Base-by-base conservation (phyloP, 2,888 invertebrate genomes). In the Lepidochitona cinerea region DNA sequence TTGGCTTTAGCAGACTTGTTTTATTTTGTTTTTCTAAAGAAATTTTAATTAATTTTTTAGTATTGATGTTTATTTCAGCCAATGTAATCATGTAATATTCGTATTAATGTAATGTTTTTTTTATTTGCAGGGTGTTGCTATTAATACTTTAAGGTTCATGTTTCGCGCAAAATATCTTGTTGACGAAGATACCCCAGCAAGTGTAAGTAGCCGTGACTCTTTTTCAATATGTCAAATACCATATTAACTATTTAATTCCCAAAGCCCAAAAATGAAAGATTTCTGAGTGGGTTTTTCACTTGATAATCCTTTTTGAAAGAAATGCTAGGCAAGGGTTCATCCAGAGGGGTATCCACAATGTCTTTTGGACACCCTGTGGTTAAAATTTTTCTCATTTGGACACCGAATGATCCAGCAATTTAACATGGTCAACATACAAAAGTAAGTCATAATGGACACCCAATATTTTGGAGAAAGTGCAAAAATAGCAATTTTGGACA, bases 111-210 rank as follows among this genome's bases (percentile, higher is more conserved):
- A 41, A 41, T 41, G 41, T 41, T 41, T 18, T 12, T 41, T 41
- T 41, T 41, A 41, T 41, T 18, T 41, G 41, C 90, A 96, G 96
- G 96, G 96, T 85, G 92, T 96, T 83, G 96, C 96, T 86, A 95
- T 96, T 93, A 95, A 95, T 91, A 95, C 96, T 78, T 96, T 96
- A 53, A 92, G 96, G 91, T 96, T 96, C 93, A 93, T 96, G 91
- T 96, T 96, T 89, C 96, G 96, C 89, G 96, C 96, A 0, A 95
- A 96, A 88, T 95, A 96, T 1, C 96, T 96, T 83, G 95, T 95
- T 87, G 96, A 96, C 91, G 94, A 94, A 85, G 96, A 96, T 88
- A 96, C 96, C 64, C 96, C 96, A 32, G 14, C 26, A 14, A 33
- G 64, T 5, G 64, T 64, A 64, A 64, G 64, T 49, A 18, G 23